Evolutionary conservation across 2,113 vertebrate species (phyloP).

Genomic region (Tachycineta bicolor): DNA sequence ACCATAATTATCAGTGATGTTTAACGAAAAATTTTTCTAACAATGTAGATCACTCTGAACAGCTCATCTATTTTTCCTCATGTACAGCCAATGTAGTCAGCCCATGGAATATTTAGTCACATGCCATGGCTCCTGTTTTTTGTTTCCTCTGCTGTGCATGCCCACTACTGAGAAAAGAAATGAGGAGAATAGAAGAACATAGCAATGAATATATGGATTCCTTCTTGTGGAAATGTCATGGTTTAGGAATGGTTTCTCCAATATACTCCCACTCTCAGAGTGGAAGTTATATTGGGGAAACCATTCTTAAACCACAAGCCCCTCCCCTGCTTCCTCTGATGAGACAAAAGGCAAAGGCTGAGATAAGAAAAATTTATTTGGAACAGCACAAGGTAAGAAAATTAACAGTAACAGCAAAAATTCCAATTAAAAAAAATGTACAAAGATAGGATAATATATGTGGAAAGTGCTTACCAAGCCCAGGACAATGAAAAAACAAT

Average conservation of each 20-base stretch:
- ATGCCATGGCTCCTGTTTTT: not conserved
- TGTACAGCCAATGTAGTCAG: no score
- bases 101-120: not conserved
- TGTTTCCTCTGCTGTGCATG: not conserved
- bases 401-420: not conserved
- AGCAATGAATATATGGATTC: not conserved
- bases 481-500: not conserved
- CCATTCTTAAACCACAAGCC: no score
- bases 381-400: not conserved
- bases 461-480: not conserved
- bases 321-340: not conserved
- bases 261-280: not conserved
- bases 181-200: not conserved
- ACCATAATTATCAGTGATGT: not conserved
- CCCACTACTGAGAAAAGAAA: not conserved
- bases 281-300: not conserved
- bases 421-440: not conserved
- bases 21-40: not conserved
- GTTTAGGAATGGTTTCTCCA: not conserved
- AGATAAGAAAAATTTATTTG: not conserved
- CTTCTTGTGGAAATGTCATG: not conserved
- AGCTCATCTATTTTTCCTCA: not conserved
- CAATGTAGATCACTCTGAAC: accelerated
- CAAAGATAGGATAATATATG: not conserved
- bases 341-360: not conserved